Percentiles rank a stretch among this genome's conserved stretches.
phyloP scores from a whole-genome alignment of 2,888 invertebrate genomes.

The Nomada fabriciana region DNA sequence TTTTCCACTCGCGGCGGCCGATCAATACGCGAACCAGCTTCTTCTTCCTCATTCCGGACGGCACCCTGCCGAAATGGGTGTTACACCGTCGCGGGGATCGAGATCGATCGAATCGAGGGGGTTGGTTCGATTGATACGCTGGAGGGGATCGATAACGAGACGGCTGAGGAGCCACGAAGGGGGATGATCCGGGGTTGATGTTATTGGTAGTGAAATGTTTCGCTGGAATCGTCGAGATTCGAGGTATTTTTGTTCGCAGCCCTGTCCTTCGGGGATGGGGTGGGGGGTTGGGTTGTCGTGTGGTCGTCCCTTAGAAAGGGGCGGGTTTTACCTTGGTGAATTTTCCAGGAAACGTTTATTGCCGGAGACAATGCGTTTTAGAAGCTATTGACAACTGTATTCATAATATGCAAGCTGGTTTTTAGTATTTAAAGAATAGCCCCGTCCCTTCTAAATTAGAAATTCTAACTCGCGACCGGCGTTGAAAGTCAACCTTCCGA shows the following conservation, averaged over 20 bases:
- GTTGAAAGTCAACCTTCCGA: no score
- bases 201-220: constrained; percentile 5
- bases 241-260: neutral
- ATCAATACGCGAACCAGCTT: constrained; percentile 71
- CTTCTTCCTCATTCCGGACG: constrained; percentile 60
- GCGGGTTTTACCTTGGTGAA: neutral
- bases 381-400: no score
- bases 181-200: neutral
- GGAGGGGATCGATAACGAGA: neutral
- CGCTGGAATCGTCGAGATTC: neutral
- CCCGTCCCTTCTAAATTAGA: no score
- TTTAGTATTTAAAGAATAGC: no score
- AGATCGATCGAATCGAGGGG: constrained; percentile 50
- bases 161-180: constrained; percentile 19
- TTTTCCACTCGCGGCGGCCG: constrained; percentile 57
- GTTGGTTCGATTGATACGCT: constrained; percentile 21
- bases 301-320: no score
- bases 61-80: constrained; percentile 26
- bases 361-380: no score
- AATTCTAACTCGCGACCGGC: no score
- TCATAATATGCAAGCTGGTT: no score
- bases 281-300: no score
- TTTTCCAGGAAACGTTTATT: neutral
- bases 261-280: no score
- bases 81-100: constrained; percentile 35